Evolutionary conservation across 1,140 invertebrate species (phyloP), one percentile per base, ranked within the genome.

Genomic region (Drosophila auraria): DNA sequence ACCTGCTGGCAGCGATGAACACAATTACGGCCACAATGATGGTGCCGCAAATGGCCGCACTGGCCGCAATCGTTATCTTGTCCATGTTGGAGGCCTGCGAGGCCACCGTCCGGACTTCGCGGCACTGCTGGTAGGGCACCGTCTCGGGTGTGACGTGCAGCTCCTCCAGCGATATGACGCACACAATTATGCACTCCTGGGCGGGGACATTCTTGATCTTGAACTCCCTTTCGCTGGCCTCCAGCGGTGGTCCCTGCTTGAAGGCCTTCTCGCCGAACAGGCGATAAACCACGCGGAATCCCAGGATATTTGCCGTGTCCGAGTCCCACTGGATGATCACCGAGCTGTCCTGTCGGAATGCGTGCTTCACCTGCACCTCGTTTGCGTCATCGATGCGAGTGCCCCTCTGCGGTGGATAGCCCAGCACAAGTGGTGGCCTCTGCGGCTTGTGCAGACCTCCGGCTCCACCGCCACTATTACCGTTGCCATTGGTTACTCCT

Each of bases 271-370:
- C 97, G 1, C 97, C 98, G 86, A 99, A 98, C 12, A 98, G 93
- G 57, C 98, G 93, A 92, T 98, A 98, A 9, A 98, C 97, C 9
- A 98, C 97, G 57, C 97, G 94, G 86, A 98, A 98, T 14, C 97
- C 97, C 0, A 97, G 93, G 76, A 97, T 97, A 82, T 97, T 97
- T 0, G 95, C 94, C 1, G 96, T 96, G 79, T 97, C 96, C 3
- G 97, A 97, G 83, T 97, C 97, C 98, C 98, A 98, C 83, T 97
- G 96, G 59, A 98, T 97, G 49, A 97, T 96, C 1, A 98, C 96
- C 0, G 97, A 96, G 87, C 96, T 98, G 62, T 97, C 97, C 93
- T 97, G 96, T 70, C 97, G 93, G 80, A 97, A 96, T 0, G 97
- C 97, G 68, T 97, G 96, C 86, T 97, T 97, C 7, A 98, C 96